Evolutionary conservation across 2,113 vertebrate species (phyloP).

Genomic region (Oenanthe melanoleuca): DNA sequence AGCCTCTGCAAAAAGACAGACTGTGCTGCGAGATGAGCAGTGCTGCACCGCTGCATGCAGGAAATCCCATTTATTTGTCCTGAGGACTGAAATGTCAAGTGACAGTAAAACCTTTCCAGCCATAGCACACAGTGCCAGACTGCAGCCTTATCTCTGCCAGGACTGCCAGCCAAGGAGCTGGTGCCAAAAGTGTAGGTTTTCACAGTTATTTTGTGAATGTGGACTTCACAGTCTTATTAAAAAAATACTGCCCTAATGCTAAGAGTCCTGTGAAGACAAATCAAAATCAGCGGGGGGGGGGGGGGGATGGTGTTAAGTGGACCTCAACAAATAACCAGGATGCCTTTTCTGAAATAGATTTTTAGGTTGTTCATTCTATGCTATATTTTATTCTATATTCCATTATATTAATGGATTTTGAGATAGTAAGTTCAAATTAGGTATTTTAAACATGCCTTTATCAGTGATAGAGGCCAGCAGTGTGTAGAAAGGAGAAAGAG

Average conservation of each 20-base stretch:
- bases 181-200: neutral
- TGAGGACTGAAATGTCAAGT: neutral
- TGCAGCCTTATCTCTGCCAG: neutral
- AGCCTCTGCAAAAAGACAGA: neutral
- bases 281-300: rapidly evolving
- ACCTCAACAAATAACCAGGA: neutral
- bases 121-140: rapidly evolving
- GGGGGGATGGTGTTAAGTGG: neutral
- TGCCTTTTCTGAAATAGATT: neutral
- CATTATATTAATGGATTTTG: neutral
- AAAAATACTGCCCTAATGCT: neutral
- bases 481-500: neutral
- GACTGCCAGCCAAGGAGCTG: rapidly evolving
- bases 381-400: neutral
- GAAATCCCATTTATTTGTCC: neutral
- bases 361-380: neutral
- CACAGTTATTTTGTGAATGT: neutral
- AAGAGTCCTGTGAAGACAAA: neutral
- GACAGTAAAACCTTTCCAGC: neutral
- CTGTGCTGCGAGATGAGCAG: neutral
- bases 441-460: neutral
- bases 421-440: neutral
- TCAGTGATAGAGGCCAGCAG: neutral
- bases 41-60: neutral
- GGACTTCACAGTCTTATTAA: neutral